Evolutionary conservation across 2,113 vertebrate genomes (phyloP).

Genomic region (Carassius auratus): DNA sequence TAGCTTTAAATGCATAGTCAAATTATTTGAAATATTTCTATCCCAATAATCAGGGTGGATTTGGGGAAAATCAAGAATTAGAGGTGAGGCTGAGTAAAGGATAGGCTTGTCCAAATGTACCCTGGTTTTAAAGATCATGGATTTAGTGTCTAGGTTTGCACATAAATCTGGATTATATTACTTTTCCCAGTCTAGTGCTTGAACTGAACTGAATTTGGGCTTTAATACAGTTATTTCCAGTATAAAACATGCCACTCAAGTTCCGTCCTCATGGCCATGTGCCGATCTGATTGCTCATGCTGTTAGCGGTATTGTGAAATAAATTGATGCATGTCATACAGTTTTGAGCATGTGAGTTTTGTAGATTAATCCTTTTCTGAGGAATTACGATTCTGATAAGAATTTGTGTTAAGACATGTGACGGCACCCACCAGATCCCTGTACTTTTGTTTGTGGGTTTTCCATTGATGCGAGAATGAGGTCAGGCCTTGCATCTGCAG

Average conservation of each 20-base stretch:
- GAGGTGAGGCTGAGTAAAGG: neutral
- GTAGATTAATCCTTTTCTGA: too few species aligned
- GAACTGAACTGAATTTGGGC: neutral
- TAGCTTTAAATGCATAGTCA: neutral
- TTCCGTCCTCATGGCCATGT: neutral
- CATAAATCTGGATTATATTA: neutral
- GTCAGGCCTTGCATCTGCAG: slow-evolving; percentile 50
- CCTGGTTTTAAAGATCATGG: slow-evolving; percentile 2
- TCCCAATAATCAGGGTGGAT: neutral
- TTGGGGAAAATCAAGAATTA: neutral
- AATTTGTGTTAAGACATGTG: slow-evolving; percentile 1
- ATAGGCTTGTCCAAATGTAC: slow-evolving; percentile 10
- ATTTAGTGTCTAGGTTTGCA: slow-evolving; percentile 14
- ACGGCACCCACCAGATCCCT: neutral
- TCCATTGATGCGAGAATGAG: slow-evolving; percentile 34
- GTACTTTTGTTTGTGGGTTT: slow-evolving; percentile 8
- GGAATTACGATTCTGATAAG: neutral
- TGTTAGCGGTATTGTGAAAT: neutral
- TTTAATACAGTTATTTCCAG: slow-evolving; percentile 25
- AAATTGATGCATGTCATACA: neutral
- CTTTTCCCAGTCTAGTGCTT: neutral
- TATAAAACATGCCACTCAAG: neutral
- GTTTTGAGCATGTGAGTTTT: neutral
- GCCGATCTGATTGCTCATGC: neutral
- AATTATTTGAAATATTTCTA: neutral